Conservation (phyloP, 2,888 invertebrate species). For the Himalopsyche tibetana region DNA sequence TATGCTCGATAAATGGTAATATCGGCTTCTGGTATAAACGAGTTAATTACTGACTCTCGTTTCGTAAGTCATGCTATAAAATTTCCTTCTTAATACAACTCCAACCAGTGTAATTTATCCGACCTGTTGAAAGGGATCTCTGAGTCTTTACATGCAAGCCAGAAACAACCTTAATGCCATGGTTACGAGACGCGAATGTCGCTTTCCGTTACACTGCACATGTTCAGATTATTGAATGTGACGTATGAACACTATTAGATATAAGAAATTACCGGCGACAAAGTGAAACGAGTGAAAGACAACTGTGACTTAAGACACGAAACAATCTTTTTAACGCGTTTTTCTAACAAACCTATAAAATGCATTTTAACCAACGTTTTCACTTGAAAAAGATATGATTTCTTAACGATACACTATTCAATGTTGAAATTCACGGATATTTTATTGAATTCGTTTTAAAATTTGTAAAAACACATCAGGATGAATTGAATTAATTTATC, state of each 20-base stretch:
- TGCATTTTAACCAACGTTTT: too few relatives aligned
- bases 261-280: slow-evolving; percentile 62
- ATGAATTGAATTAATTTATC: too few relatives aligned
- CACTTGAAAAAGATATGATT: too few relatives aligned
- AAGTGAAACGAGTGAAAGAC: slow-evolving; percentile 59
- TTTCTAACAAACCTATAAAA: not conserved
- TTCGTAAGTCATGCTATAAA: not conserved
- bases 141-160: not conserved
- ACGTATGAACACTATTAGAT: slow-evolving; percentile 59
- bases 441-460: too few relatives aligned
- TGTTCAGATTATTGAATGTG: slow-evolving; percentile 51
- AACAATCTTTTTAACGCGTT: not conserved
- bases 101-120: slow-evolving; percentile 53
- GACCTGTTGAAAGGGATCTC: slow-evolving; percentile 10
- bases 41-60: not conserved
- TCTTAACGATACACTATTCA: too few relatives aligned
- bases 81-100: slow-evolving; percentile 36
- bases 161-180: not conserved
- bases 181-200: slow-evolving; percentile 25
- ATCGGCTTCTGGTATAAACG: not conserved
- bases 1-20: too few relatives aligned
- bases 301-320: slow-evolving; percentile 38
- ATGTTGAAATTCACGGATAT: too few relatives aligned
- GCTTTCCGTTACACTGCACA: not conserved
- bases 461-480: too few relatives aligned